Evolutionary conservation across 2,113 vertebrate genomes (phyloP).

Genomic region (Circaetus gallicus): DNA sequence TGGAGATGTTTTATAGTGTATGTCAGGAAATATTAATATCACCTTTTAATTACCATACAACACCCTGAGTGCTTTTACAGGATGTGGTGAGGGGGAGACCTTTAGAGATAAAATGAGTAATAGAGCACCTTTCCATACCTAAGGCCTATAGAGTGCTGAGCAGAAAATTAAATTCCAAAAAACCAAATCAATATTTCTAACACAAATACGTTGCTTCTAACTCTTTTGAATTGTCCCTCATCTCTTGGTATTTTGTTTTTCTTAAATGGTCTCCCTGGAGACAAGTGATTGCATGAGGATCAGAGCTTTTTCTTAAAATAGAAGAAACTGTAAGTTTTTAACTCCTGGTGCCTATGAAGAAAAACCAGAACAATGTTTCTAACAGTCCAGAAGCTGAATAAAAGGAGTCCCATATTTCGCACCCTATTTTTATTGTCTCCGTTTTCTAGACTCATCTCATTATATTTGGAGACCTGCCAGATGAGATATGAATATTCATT

Average conservation of each 20-base stretch:
- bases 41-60: conserved; percentile 37
- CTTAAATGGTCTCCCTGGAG: conserved; percentile 39
- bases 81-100: not conserved
- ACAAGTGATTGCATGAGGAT: not conserved
- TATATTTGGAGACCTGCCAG: not conserved
- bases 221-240: not conserved
- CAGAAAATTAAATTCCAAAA: not conserved
- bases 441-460: not conserved
- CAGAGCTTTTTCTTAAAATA: conserved; percentile 6
- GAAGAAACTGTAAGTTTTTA: conserved; percentile 8
- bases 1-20: not conserved
- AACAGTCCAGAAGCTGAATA: not conserved
- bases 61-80: conserved; percentile 14
- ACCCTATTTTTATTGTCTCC: not conserved
- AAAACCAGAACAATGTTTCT: not conserved
- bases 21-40: conserved; percentile 37
- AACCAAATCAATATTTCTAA: not conserved
- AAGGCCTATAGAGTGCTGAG: not conserved
- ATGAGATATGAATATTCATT: not conserved
- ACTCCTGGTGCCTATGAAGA: not conserved
- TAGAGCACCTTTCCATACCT: not conserved
- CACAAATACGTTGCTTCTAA: not conserved
- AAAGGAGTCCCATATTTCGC: not conserved
- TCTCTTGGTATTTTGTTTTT: conserved; percentile 23
- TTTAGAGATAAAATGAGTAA: not conserved